phyloP scores from a whole-genome alignment of 2,888 invertebrate species.

The Chelonus formosanus region DNA sequence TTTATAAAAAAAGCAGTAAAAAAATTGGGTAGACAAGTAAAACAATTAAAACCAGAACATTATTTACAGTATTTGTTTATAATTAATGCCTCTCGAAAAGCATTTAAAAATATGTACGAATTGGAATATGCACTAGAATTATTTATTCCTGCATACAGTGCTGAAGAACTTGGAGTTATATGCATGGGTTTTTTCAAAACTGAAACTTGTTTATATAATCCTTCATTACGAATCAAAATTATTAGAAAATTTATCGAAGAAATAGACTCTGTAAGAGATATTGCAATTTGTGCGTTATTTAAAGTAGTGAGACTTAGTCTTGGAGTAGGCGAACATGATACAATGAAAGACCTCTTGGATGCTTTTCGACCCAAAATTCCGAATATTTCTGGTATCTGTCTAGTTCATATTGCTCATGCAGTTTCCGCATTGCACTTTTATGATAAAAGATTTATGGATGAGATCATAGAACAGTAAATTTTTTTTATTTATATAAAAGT shows the following conservation, averaged over 20 bases:
- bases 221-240: slow-evolving; percentile 66
- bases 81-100: slow-evolving; percentile 70
- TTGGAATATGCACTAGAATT: slow-evolving; percentile 70
- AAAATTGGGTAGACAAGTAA: slow-evolving; percentile 69
- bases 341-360: slow-evolving; percentile 28
- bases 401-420: slow-evolving; percentile 74
- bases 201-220: slow-evolving; percentile 71
- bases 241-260: slow-evolving; percentile 68
- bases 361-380: slow-evolving; percentile 66
- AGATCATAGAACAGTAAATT: slow-evolving; percentile 66
- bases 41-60: slow-evolving; percentile 70
- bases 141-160: slow-evolving; percentile 68
- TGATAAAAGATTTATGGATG: slow-evolving; percentile 64
- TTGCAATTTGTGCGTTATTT: slow-evolving; percentile 73
- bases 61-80: slow-evolving; percentile 76
- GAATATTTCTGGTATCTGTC: slow-evolving; percentile 70
- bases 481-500: neutral
- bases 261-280: slow-evolving; percentile 70
- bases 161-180: slow-evolving; percentile 76
- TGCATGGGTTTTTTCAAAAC: slow-evolving; percentile 83
- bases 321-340: neutral
- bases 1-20: slow-evolving; percentile 67
- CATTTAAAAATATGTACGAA: slow-evolving; percentile 72
- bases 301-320: slow-evolving; percentile 65
- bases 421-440: slow-evolving; percentile 66